These are phyloP conservation scores for Polypterus bichir DNA, from an alignment of 2,113 vertebrate species.

Conservation along the genomic window DNA sequence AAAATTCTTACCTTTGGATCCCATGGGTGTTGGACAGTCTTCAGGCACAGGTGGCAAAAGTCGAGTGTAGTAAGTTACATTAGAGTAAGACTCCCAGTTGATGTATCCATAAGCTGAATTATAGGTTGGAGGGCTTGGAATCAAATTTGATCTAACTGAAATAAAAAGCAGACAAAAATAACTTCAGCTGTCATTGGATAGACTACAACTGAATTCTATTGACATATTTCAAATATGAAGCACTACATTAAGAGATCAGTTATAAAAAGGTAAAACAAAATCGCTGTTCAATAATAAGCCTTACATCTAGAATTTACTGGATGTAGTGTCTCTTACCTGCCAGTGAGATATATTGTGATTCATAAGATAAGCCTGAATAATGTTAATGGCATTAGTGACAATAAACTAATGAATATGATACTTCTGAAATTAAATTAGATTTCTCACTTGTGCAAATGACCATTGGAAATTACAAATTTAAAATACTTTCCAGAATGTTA, in stretches of 20 bases:
- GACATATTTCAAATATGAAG: not conserved
- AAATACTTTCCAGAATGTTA: no score
- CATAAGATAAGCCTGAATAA: no score
- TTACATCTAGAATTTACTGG: no score
- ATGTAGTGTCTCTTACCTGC: no score
- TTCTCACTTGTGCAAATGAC: no score
- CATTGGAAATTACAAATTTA: no score
- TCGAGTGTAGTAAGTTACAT: constrained; percentile 76
- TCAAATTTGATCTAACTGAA: constrained; percentile 66
- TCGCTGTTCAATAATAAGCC: not conserved
- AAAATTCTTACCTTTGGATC: constrained; percentile 62
- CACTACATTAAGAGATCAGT: not conserved
- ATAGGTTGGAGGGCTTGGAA: constrained; percentile 86
- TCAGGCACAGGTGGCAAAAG: constrained; percentile 72
- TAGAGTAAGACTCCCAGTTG: constrained; percentile 84
- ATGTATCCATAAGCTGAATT: constrained; percentile 74
- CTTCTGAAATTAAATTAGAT: no score
- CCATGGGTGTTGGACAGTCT: constrained; percentile 78
- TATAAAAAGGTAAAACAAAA: not conserved
- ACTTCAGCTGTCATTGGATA: not conserved
- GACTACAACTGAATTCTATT: not conserved
- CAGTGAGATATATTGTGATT: no score
- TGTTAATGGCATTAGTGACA: no score
- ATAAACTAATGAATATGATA: no score
- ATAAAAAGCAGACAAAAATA: not conserved